Evolutionary conservation across 2,113 vertebrate genomes (phyloP), one percentile per base, ranked within the genome.

Genomic region (Phalacrocorax aristotelis): DNA sequence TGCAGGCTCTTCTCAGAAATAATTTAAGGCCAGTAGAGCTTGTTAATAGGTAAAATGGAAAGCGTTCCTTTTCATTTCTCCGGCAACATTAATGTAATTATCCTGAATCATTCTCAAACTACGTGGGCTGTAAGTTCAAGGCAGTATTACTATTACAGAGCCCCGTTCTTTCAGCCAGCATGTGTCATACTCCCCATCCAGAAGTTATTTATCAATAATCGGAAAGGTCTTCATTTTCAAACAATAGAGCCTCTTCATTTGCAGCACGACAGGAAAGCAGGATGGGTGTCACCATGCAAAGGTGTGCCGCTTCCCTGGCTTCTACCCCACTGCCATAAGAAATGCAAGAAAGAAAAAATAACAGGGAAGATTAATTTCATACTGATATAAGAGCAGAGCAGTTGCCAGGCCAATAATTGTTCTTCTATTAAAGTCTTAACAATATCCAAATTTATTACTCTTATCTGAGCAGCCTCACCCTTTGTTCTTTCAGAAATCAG

Each of bases 31-130:
- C 92, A 95, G 86, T 48, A 89, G 92, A 96, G 83, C 92, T 96
- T 96, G 83, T 97, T 97, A 98, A 96, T 97, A 96, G 88, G 71
- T 66, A 95, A 91, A 98, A 98, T 89, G 75, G 90, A 97, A 98
- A 97, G 91, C 46, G 84, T 89, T 97, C 89, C 95, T 94, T 98
- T 96, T 97, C 96, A 97, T 98, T 98, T 97, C 96, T 81, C 84
- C 32, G 17, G 87, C 65, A 97, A 92, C 70, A 92, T 80, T 95
- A 89, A 93, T 93, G 95, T 88, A 97, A 98, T 95, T 94, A 96
- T 60, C 80, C 95, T 81, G 70, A 96, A 94, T 97, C 80, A 94
- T 97, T 97, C 95, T 58, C 92, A 74, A 97, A 96, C 93, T 83
- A 94, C 12, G 55, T 77, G 76, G 97, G 69, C 76, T 95, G 93